These are phyloP conservation scores for Archegozetes longisetosus DNA, from an alignment of 1,140 invertebrate genomes.

Conservation along the genomic window DNA sequence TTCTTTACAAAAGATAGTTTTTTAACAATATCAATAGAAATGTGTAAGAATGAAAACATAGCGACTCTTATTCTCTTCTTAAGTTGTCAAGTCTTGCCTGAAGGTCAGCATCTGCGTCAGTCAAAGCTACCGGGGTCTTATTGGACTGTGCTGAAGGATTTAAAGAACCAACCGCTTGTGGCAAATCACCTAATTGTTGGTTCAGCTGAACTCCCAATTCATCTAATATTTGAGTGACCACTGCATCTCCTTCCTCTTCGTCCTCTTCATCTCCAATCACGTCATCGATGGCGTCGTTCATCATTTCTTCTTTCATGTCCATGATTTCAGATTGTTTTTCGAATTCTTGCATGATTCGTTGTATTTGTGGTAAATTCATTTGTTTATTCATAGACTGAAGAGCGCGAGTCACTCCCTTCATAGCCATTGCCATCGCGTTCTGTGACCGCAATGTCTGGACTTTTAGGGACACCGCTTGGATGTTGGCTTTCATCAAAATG, in stretches of 20 bases:
- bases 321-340: constrained; percentile 99
- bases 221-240: constrained; percentile 43
- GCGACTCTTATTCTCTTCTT: constrained; percentile 50
- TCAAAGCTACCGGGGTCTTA: constrained; percentile 39
- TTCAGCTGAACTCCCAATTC: constrained; percentile 87
- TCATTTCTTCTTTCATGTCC: constrained; percentile 99
- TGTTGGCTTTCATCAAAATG: constrained; percentile 98
- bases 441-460: constrained; percentile 96
- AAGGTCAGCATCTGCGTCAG: constrained; percentile 83
- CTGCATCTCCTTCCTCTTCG: constrained; percentile 65
- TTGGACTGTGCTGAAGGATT: constrained; percentile 24
- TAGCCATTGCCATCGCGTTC: constrained; percentile 97
- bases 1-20: not conserved
- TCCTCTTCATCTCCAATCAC: constrained; percentile 96
- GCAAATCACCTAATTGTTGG: constrained; percentile 69
- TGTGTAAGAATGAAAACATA: not conserved
- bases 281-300: constrained; percentile 99
- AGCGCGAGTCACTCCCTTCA: constrained; percentile 96
- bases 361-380: constrained; percentile 97
- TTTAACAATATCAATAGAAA: too few species aligned
- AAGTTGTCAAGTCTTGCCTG: constrained; percentile 87
- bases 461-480: constrained; percentile 95
- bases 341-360: constrained; percentile 91
- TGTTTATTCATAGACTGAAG: constrained; percentile 94
- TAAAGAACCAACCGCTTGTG: constrained; percentile 49